Conservation (phyloP, 1,140 invertebrate genomes). For the Odontomachus brunneus region DNA sequence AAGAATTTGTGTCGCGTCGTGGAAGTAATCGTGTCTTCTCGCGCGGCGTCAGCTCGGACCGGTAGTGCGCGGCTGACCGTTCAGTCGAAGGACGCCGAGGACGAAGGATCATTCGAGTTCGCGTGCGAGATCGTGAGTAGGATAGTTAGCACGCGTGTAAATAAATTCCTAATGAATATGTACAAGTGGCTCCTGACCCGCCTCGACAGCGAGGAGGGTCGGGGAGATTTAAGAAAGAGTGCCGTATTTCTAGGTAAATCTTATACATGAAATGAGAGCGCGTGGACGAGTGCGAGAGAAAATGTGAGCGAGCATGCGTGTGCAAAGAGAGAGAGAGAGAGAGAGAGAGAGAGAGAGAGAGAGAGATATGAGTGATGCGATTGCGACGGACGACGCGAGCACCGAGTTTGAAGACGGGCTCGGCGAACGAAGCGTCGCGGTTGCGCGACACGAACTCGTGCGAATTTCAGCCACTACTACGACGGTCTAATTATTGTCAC, state of each 20-base stretch:
- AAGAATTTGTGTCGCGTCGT: slow-evolving; percentile 1
- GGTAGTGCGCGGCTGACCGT: neutral
- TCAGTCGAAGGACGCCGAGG: slow-evolving; percentile 39
- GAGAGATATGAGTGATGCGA: slow-evolving; percentile 9
- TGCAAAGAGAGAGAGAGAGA: slow-evolving; percentile 65
- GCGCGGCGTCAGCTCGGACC: slow-evolving; percentile 10
- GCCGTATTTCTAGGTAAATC: slow-evolving; percentile 74
- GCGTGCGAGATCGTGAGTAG: slow-evolving; percentile 65
- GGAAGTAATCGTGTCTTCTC: slow-evolving; percentile 43
- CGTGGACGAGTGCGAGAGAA: slow-evolving; percentile 54
- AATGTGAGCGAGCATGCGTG: slow-evolving; percentile 48
- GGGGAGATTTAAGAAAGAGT: slow-evolving; percentile 74
- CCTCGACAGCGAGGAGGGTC: slow-evolving; percentile 34
- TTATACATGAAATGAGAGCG: slow-evolving; percentile 66
- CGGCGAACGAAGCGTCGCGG: slow-evolving; percentile 22
- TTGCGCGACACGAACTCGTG: slow-evolving; percentile 33
- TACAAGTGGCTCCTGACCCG: slow-evolving; percentile 78
- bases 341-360: slow-evolving; percentile 62
- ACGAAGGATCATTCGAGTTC: slow-evolving; percentile 65
- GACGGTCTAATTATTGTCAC: slow-evolving; percentile 22
- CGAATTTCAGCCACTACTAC: slow-evolving; percentile 21
- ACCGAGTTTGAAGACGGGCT: slow-evolving; percentile 2
- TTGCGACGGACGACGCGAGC: neutral
- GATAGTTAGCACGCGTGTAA: slow-evolving; percentile 83
- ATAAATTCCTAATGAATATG: slow-evolving; percentile 84